A percentile compares a stretch with the other conserved stretches of the same genome.
Evolutionary conservation across 2,113 vertebrate genomes (phyloP).

Genomic region (Corythornis madagascariensis): DNA sequence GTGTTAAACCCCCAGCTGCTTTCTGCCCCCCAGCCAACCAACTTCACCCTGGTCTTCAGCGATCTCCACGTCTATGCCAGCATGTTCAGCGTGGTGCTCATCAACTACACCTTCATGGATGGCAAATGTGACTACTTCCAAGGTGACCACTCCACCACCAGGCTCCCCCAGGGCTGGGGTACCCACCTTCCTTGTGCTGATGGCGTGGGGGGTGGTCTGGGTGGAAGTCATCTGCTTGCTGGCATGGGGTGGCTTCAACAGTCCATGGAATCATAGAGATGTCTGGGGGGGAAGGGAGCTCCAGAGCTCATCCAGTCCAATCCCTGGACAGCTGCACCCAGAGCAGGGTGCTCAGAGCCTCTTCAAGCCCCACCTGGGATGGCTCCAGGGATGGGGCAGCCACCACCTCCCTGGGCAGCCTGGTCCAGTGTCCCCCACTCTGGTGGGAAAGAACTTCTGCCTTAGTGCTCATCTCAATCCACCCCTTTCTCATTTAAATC

Average conservation of each 20-base stretch:
- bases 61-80: conserved; percentile 83
- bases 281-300: too few species aligned
- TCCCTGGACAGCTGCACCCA: too few species aligned
- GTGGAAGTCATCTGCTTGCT: not conserved
- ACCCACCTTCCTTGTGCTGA: accelerated
- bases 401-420: too few species aligned
- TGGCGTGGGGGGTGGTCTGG: not conserved
- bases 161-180: not conserved
- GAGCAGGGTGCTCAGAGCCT: too few species aligned
- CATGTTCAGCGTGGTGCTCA: conserved; percentile 88
- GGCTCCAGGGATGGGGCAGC: too few species aligned
- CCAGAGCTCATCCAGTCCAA: too few species aligned
- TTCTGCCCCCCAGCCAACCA: conserved; percentile 72
- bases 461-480: too few species aligned
- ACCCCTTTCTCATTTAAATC: too few species aligned
- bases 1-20: not conserved
- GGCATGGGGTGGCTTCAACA: not conserved
- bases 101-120: conserved; percentile 88
- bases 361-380: too few species aligned
- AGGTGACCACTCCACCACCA: conserved; percentile 34
- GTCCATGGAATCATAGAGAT: too few species aligned
- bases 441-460: too few species aligned
- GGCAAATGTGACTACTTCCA: conserved; percentile 91
- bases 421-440: too few species aligned
- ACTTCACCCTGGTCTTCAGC: conserved; percentile 82